phyloP scores from a whole-genome alignment of 2,797 vertebrate species.

The Apodemus agrarius region DNA sequence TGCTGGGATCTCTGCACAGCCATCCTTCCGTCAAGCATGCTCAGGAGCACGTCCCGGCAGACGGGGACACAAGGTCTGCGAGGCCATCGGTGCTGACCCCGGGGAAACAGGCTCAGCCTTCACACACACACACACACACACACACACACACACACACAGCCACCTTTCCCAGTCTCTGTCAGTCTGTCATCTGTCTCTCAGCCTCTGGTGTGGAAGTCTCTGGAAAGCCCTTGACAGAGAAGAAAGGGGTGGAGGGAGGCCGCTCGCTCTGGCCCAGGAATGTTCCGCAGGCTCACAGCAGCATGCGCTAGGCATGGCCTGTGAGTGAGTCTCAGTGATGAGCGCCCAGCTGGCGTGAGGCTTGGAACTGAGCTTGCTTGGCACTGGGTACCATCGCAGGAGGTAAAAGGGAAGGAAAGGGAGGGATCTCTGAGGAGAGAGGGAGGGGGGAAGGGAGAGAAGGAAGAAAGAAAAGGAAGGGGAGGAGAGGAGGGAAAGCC shows the following conservation, averaged over 20 bases:
- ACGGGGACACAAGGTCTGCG: background rate
- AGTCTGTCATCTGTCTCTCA: background rate
- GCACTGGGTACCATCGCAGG: background rate
- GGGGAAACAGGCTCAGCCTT: background rate
- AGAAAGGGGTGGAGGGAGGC: background rate
- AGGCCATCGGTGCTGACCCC: background rate
- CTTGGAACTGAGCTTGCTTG: background rate
- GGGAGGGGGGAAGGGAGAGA: too few relatives aligned
- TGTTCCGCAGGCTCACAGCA: background rate
- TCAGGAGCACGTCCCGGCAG: background rate
- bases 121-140: too few relatives aligned
- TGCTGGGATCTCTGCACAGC: background rate
- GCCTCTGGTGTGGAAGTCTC: background rate
- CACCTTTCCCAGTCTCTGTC: background rate
- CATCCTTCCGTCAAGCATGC: constrained; percentile 2
- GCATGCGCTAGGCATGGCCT: background rate
- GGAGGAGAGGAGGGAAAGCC: too few relatives aligned
- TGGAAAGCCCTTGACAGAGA: background rate
- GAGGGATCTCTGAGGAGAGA: too few relatives aligned
- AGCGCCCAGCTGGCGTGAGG: background rate
- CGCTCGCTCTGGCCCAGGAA: background rate
- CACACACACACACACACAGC: too few relatives aligned
- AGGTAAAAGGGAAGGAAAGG: background rate
- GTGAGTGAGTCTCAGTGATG: background rate
- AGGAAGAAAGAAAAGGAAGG: too few relatives aligned